Base-by-base conservation (phyloP, 2,797 vertebrate genomes). In the Rachycentron canadum region DNA sequence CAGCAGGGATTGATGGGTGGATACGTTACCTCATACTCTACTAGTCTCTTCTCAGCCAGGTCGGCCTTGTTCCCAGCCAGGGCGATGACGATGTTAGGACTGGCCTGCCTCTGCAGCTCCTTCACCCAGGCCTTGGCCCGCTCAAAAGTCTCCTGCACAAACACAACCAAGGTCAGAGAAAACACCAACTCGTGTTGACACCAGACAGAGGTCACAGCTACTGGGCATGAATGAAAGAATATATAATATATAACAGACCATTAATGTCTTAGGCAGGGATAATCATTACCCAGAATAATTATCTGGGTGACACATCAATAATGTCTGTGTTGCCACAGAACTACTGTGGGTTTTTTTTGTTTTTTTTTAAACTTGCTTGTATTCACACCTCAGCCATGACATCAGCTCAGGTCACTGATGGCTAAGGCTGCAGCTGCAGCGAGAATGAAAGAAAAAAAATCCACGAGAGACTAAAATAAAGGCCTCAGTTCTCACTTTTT, bases 111-210 rank as follows among this genome's bases (percentile, higher is more conserved):
- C 92, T 96, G 96, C 74, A 96, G 93, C 89, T 96, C 96, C 88
- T 96, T 96, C 79, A 96, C 96, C 96, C 96, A 96, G 64, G 95
- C 95, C 73, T 96, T 96, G 57, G 96, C 96, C 75, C 96, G 77
- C 83, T 96, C 96, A 86, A 96, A 96, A 0, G 96, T 96, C 76
- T 96, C 96, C 96, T 96, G 82, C 23, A 76, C 60, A 67, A 58
- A 83, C 55, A 79, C 40, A 58, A 36, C 28, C 26, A 62, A 40
- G 60, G 23, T 68, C 61, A 82, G 56, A 66, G 32, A 23, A 56
- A 19, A 5, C 38, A 61, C 3, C n/a, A 40, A 45, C 38, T 56
- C n/a, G 3, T 6, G 26, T 55, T 21, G 47, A 40, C 3, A 68
- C 8, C n/a, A 11, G 53, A 26, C 41, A 26, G 17, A 30, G 6